Evolutionary conservation across 2,113 vertebrate genomes (phyloP).

Genomic region (Tragelaphus strepsiceros): DNA sequence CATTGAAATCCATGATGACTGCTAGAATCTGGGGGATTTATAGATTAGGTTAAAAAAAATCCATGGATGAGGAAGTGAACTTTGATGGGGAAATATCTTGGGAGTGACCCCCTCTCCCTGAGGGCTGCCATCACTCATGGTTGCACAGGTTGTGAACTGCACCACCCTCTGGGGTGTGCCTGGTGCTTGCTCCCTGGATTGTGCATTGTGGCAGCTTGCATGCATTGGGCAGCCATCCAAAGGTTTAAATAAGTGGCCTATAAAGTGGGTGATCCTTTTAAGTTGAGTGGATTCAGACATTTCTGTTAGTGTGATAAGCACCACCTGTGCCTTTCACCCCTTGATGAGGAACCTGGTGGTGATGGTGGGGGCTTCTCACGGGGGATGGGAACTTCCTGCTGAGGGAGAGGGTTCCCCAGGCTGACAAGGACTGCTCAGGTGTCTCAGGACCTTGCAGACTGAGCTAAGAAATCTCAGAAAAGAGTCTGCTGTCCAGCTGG

Average conservation of each 20-base stretch:
- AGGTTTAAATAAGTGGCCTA: neutral
- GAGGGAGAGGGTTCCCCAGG: neutral
- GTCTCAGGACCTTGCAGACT: neutral
- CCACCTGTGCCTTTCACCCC: neutral
- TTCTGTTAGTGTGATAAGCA: neutral
- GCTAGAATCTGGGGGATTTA: neutral
- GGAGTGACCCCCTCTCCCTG: neutral
- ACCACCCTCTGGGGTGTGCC: fast-evolving
- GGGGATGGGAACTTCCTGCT: neutral
- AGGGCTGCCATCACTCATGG: fast-evolving
- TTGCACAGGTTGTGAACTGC: neutral
- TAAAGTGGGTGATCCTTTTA: neutral
- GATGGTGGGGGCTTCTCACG: neutral
- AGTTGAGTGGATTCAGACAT: neutral
- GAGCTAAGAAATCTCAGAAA: neutral
- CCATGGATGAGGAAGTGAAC: neutral
- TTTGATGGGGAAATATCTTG: neutral
- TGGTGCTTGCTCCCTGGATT: neutral
- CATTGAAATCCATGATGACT: neutral
- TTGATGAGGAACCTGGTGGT: neutral
- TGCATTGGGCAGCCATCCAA: neutral
- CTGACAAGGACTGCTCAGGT: neutral
- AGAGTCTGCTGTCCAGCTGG: neutral
- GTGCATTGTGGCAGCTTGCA: neutral
- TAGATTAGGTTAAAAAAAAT: neutral